phyloP scores from a whole-genome alignment of 2,113 vertebrate genomes.

The Anarrhichthys ocellatus region DNA sequence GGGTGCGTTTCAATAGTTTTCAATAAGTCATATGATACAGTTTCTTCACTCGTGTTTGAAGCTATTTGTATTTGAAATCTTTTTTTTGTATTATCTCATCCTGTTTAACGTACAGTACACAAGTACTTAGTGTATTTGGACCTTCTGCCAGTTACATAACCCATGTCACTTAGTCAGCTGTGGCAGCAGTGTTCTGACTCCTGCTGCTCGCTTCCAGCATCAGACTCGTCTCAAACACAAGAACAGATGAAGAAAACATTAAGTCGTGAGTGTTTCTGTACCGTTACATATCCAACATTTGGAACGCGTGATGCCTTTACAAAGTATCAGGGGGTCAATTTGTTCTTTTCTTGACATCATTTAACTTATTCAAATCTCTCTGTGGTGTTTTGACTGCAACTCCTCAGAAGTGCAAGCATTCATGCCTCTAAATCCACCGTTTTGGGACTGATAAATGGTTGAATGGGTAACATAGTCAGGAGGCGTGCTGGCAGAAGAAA shows the following conservation, averaged over 20 bases:
- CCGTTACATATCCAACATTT: neutral
- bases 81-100: neutral
- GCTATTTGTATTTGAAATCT: neutral
- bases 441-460: slow-evolving; percentile 21
- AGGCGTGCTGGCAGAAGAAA: slow-evolving; percentile 53
- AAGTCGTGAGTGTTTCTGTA: slow-evolving; percentile 2
- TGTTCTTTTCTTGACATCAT: neutral
- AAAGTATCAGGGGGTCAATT: neutral
- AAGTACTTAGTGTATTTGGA: slow-evolving; percentile 36
- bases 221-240: slow-evolving; percentile 7
- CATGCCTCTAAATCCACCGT: neutral
- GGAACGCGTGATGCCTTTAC: neutral
- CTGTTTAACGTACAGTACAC: slow-evolving; percentile 24
- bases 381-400: neutral
- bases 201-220: slow-evolving; percentile 64
- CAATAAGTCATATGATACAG: neutral
- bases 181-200: slow-evolving; percentile 56
- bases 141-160: slow-evolving; percentile 72
- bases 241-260: slow-evolving; percentile 4
- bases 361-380: neutral
- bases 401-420: neutral
- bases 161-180: slow-evolving; percentile 73
- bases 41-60: neutral
- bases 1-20: slow-evolving; percentile 1
- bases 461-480: slow-evolving; percentile 35